Conservation (phyloP, 2,888 invertebrate species). For the Coenonympha arcania region DNA sequence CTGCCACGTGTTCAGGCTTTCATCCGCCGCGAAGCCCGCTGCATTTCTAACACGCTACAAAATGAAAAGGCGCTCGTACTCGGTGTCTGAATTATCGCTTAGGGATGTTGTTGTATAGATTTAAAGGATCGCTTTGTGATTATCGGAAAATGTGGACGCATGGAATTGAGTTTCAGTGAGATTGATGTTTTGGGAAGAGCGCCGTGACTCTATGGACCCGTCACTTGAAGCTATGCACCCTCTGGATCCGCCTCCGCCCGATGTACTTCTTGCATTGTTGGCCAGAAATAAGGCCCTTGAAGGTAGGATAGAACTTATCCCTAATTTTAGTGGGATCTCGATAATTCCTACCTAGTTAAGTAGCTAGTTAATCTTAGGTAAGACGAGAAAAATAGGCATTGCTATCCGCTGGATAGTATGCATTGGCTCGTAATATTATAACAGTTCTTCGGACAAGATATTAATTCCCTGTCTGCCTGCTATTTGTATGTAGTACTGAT, state of each 20-base stretch:
- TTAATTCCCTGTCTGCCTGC: no score
- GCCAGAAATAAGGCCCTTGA: slow-evolving; percentile 91
- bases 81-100: slow-evolving; percentile 32
- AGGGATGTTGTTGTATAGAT: slow-evolving; percentile 44
- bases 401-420: no score
- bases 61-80: slow-evolving; percentile 43
- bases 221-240: slow-evolving; percentile 57
- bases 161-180: slow-evolving; percentile 51
- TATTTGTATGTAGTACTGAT: no score
- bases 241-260: slow-evolving; percentile 80
- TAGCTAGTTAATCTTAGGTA: neutral
- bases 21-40: slow-evolving; percentile 48
- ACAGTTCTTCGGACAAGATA: no score
- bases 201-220: slow-evolving; percentile 49
- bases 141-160: slow-evolving; percentile 45
- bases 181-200: slow-evolving; percentile 44
- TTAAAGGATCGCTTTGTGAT: slow-evolving; percentile 40
- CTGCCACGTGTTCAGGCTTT: slow-evolving; percentile 62
- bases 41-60: slow-evolving; percentile 41
- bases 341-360: neutral
- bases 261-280: slow-evolving; percentile 86
- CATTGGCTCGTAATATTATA: no score
- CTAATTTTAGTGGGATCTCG: neutral
- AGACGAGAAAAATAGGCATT: no score
- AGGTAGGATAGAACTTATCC: slow-evolving; percentile 75